Conservation (phyloP, 2,113 vertebrate genomes). For the Neopipo cinnamomea region DNA sequence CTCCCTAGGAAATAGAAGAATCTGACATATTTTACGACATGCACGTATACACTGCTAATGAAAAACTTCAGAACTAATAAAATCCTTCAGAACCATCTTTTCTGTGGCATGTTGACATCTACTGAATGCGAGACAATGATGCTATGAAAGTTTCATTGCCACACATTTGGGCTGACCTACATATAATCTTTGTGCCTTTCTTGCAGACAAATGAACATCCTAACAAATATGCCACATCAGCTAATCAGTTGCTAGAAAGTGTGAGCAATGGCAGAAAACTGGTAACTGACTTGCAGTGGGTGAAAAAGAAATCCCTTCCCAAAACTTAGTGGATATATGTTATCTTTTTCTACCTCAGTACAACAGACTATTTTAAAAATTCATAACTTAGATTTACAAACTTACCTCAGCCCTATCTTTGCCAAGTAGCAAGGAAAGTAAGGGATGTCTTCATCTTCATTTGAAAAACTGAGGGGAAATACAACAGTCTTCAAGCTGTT, state of each 20-base stretch:
- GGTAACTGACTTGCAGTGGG: neutral
- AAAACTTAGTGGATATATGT: neutral
- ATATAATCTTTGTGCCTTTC: neutral
- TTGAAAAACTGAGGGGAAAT: neutral
- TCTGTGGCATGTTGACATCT: neutral
- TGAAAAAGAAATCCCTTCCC: neutral
- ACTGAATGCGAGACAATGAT: neutral
- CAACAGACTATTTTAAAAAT: neutral
- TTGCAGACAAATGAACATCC: neutral
- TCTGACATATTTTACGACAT: neutral
- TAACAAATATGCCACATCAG: neutral
- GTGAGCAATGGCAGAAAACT: neutral
- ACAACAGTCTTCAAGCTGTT: neutral
- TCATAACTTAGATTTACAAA: neutral
- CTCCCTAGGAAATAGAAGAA: neutral
- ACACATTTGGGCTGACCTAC: constrained; percentile 48
- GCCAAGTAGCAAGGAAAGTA: neutral
- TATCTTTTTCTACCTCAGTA: neutral
- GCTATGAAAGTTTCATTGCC: constrained; percentile 57
- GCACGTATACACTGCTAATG: neutral
- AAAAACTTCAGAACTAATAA: constrained; percentile 47
- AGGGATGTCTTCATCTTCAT: neutral
- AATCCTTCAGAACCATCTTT: neutral
- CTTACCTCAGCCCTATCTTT: neutral
- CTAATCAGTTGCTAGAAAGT: neutral